A percentile compares a stretch with the other conserved stretches of the same genome.
Conservation (phyloP, 2,888 invertebrate genomes). For the Brachyptera risi region DNA sequence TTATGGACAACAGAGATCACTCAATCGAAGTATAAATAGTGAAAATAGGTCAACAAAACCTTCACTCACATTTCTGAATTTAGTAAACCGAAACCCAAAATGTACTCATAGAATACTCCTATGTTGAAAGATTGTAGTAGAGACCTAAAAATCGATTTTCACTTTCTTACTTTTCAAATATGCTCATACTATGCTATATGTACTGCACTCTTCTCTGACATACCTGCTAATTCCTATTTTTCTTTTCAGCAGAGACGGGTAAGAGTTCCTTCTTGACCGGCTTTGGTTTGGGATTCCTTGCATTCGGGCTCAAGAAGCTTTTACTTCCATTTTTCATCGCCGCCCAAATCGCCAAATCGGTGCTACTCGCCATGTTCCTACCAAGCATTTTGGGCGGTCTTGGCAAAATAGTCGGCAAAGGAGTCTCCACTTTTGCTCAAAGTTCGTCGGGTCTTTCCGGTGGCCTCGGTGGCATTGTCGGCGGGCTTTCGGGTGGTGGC, state of each 20-base stretch:
- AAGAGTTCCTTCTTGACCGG: conserved; percentile 61
- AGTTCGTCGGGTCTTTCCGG: conserved; percentile 53
- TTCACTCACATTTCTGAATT: too few relatives aligned
- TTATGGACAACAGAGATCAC: too few relatives aligned
- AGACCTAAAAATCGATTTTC: background rate
- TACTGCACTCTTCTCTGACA: too few relatives aligned
- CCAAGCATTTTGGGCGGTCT: conserved; percentile 79
- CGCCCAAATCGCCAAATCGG: conserved; percentile 75
- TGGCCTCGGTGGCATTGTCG: conserved; percentile 44
- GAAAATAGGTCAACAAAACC: too few relatives aligned
- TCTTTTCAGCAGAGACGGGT: conserved; percentile 39
- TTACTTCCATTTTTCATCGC: conserved; percentile 78
- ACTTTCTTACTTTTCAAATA: too few relatives aligned
- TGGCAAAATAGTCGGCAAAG: conserved; percentile 80
- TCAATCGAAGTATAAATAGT: too few relatives aligned
- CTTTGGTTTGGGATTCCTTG: conserved; percentile 63
- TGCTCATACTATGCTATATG: too few relatives aligned
- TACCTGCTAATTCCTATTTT: background rate
- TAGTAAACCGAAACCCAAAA: too few relatives aligned
- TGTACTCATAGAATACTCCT: too few relatives aligned
- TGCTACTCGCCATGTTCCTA: conserved; percentile 77
- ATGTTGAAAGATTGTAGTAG: too few relatives aligned
- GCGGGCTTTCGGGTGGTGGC: conserved; percentile 42
- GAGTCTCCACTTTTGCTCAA: conserved; percentile 53
- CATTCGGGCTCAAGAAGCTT: conserved; percentile 77